Evolutionary conservation across 1,140 invertebrate species (phyloP), one percentile per base, ranked within the genome.

Genomic region (Brachionus asplanchnoidis): DNA sequence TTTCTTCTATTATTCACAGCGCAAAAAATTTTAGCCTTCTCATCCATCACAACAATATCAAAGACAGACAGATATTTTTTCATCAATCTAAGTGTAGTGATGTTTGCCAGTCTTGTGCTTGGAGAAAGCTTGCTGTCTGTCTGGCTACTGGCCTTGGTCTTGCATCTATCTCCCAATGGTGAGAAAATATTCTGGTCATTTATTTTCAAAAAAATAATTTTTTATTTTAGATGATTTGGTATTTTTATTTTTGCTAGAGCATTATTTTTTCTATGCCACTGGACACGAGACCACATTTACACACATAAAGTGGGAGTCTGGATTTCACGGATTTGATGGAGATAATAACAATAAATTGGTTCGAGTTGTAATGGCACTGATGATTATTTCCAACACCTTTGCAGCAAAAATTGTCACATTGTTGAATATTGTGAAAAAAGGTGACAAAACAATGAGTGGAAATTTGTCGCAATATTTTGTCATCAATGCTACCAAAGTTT

Each of bases 331-430:
- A 26, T 50, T 84, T 17, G 40, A 68, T n/a, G 82, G 65, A 46
- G 66, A 68, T 26, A 82, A 82, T 12, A 82, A 82, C 46, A 82
- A 82, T 68, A 20, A 11, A 28, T 14, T 82, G 9, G 17, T 70
- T 23, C 7, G 40, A 7, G n/a, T 70, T n/a, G 1, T 42, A 3
- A 68, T 73, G 66, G 65, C 14, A 4, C 42, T 75, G 3, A 53
- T 84, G 28, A 70, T 84, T n/a, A n/a, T 84, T 42, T 56, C 42
- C 14, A 70, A 84, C 44, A 84, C 82, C 8, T 84, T 84, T 42
- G 11, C 65, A 9, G 9, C 65, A 4, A 50, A 77, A 2, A 42
- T 84, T 9, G 40, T 56, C 5, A 20, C 66, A 14, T 6, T 56
- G 8, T 20, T 40, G 20, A 12, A 84, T 56, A 7, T 60, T 32